Percentiles rank a stretch among this genome's conserved stretches.
These are phyloP conservation scores for Protophormia terraenovae DNA, from an alignment of 2,888 invertebrate genomes.

Conservation along the genomic window DNA sequence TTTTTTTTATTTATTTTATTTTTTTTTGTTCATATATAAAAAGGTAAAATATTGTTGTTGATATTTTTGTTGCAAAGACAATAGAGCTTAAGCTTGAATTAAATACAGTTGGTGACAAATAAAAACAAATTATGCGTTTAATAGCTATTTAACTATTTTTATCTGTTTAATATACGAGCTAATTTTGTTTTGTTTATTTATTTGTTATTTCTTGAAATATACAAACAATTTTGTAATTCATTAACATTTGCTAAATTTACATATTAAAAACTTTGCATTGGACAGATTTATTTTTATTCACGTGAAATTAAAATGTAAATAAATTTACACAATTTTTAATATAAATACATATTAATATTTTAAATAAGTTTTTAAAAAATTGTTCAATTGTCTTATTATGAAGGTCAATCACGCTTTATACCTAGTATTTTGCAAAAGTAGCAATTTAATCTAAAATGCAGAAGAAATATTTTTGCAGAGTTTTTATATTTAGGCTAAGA, in stretches of 20 bases:
- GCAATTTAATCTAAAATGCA: too few relatives aligned
- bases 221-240: not conserved
- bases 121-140: not conserved
- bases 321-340: not conserved
- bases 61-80: conserved; percentile 10
- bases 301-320: not conserved
- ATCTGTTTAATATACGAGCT: not conserved
- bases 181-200: not conserved
- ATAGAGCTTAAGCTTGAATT: conserved; percentile 1
- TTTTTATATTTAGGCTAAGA: too few relatives aligned
- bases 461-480: too few relatives aligned
- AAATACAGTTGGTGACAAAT: conserved; percentile 42
- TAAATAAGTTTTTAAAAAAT: too few relatives aligned
- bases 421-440: too few relatives aligned
- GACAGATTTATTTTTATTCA: not conserved
- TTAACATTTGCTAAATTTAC: not conserved
- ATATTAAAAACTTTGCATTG: too few relatives aligned
- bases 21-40: not conserved
- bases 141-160: not conserved
- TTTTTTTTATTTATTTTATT: not conserved
- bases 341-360: too few relatives aligned
- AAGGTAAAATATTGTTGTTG: not conserved
- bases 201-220: not conserved
- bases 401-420: too few relatives aligned
- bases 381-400: too few relatives aligned